A percentile compares a stretch with the other conserved stretches of the same genome.
These are phyloP conservation scores for Sminthurinus aureus DNA, from an alignment of 2,888 invertebrate species.

Conservation along the genomic window DNA sequence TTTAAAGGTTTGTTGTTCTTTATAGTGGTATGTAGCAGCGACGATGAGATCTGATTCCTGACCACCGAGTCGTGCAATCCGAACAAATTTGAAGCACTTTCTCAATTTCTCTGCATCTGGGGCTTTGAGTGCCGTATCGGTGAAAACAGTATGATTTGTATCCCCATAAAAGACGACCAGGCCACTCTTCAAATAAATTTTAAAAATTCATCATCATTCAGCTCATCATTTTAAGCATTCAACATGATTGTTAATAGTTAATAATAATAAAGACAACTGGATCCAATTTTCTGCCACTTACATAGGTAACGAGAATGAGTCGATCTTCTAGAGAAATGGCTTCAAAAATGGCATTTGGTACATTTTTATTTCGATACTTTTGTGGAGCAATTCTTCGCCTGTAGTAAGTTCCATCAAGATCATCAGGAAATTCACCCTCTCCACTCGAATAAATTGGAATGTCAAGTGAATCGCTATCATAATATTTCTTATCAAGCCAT, in stretches of 20 bases:
- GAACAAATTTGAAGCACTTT: constrained; percentile 52
- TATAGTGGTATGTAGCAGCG: constrained; percentile 50
- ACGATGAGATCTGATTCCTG: constrained; percentile 44
- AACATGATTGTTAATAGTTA: background rate
- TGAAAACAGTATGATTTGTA: constrained; percentile 41
- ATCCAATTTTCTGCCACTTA: constrained; percentile 9
- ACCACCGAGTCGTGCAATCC: constrained; percentile 38
- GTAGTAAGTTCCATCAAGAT: constrained; percentile 29
- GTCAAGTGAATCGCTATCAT: constrained; percentile 4
- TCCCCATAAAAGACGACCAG: constrained; percentile 51
- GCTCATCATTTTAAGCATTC: background rate
- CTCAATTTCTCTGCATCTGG: constrained; percentile 39
- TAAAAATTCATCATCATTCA: background rate
- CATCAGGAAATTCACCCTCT: constrained; percentile 6
- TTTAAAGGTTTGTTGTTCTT: constrained; percentile 10
- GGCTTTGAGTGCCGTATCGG: constrained; percentile 37
- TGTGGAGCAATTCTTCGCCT: constrained; percentile 38
- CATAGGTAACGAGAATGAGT: constrained; percentile 47
- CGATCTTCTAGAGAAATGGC: constrained; percentile 50
- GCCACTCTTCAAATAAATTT: constrained; percentile 43
- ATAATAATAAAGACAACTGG: background rate
- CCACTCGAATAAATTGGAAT: constrained; percentile 27
- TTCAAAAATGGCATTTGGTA: constrained; percentile 48
- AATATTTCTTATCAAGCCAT: constrained; percentile 24
- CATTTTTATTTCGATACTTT: constrained; percentile 15